Conservation (phyloP, 1,140 invertebrate genomes). For the Delia radicum region DNA sequence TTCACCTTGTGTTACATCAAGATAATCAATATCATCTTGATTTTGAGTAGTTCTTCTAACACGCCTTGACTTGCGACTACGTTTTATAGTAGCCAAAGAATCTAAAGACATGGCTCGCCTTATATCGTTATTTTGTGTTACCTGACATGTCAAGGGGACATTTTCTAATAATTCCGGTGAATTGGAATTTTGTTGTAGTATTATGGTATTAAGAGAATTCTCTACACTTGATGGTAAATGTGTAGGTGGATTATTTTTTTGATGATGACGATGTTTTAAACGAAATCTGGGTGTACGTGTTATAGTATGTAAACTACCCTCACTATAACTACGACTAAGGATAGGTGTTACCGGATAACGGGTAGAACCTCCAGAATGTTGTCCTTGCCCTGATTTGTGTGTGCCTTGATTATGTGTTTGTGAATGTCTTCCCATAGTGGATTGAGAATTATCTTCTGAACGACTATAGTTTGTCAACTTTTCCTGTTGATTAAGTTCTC, state of each 20-base stretch:
- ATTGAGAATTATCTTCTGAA: slow-evolving; percentile 46
- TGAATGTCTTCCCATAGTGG: slow-evolving; percentile 23
- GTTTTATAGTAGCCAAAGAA: slow-evolving; percentile 39
- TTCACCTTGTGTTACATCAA: slow-evolving; percentile 40
- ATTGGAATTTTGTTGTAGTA: slow-evolving; percentile 45
- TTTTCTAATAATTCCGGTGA: slow-evolving; percentile 27
- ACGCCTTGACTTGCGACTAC: slow-evolving; percentile 26
- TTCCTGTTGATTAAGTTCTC: slow-evolving; percentile 37
- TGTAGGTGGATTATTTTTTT: slow-evolving; percentile 32
- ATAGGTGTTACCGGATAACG: slow-evolving; percentile 51
- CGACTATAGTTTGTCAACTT: slow-evolving; percentile 39
- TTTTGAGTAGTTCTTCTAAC: slow-evolving; percentile 16
- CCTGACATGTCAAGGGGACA: slow-evolving; percentile 30
- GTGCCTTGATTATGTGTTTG: slow-evolving; percentile 23
- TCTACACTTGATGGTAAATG: slow-evolving; percentile 60
- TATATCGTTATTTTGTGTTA: slow-evolving; percentile 33
- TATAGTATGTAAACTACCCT: slow-evolving; percentile 57
- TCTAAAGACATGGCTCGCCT: slow-evolving; percentile 52
- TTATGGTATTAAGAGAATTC: slow-evolving; percentile 58
- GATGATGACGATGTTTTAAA: slow-evolving; percentile 29
- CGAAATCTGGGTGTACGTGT: slow-evolving; percentile 46
- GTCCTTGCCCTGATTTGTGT: too few species aligned
- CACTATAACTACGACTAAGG: slow-evolving; percentile 59
- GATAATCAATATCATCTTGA: slow-evolving; percentile 37
- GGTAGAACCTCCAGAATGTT: slow-evolving; percentile 6